phyloP scores from a whole-genome alignment of 2,888 invertebrate species.

The Metopia argyrocephala region DNA sequence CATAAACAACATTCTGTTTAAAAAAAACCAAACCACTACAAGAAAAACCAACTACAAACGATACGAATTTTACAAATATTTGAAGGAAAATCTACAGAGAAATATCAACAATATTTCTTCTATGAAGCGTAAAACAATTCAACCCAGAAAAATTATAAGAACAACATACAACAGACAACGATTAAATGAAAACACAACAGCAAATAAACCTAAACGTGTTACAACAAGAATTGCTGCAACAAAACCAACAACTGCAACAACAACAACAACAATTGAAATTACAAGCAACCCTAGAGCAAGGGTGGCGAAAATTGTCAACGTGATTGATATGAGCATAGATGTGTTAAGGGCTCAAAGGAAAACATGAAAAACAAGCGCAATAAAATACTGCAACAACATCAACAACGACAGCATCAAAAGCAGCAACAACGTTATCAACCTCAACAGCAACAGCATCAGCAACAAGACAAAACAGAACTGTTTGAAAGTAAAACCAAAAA shows the following conservation, averaged over 20 bases:
- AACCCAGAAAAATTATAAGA: conserved; percentile 22
- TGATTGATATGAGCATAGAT: conserved; percentile 58
- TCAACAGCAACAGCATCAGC: conserved; percentile 24
- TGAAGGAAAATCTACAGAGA: not conserved
- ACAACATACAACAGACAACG: conserved; percentile 32
- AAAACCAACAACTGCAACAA: conserved; percentile 23
- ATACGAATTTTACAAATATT: not conserved
- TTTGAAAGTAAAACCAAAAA: conserved; percentile 10
- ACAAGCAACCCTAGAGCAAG: conserved; percentile 27
- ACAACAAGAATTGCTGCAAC: conserved; percentile 18
- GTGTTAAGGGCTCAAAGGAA: conserved; percentile 52
- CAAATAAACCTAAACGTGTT: conserved; percentile 21
- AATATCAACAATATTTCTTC: conserved; percentile 23
- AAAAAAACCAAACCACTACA: not conserved
- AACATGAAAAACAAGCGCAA: conserved; percentile 59
- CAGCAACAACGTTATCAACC: conserved; percentile 22
- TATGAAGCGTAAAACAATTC: conserved; percentile 49
- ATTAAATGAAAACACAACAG: conserved; percentile 59
- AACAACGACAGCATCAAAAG: conserved; percentile 45
- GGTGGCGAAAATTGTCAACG: conserved; percentile 50
- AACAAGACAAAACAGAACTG: conserved; percentile 3
- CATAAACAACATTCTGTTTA: conserved; percentile 3
- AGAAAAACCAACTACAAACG: not conserved
- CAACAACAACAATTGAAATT: conserved; percentile 36
- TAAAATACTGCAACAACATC: conserved; percentile 50